phyloP scores from a whole-genome alignment of 2,113 vertebrate genomes.

The Gymnarchus niloticus region DNA sequence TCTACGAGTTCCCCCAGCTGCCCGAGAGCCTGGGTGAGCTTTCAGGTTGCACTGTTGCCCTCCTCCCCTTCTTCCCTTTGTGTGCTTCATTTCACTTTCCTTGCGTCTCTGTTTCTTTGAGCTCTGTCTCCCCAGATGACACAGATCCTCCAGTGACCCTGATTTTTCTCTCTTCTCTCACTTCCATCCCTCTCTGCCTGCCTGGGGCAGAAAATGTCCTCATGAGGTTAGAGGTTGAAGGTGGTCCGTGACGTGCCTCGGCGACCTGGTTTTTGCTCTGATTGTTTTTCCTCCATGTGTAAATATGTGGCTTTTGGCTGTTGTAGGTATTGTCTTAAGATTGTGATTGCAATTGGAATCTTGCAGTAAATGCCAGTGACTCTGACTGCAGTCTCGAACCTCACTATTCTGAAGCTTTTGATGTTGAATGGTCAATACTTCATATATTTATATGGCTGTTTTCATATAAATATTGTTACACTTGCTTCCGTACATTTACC shows the following conservation, averaged over 20 bases:
- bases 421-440: no score
- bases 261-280: background rate
- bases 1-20: constrained; percentile 96
- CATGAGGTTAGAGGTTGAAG: background rate
- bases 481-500: no score
- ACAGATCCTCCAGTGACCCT: background rate
- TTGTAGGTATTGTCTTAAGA: background rate
- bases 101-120: background rate
- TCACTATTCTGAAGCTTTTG: no score
- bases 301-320: background rate
- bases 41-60: background rate
- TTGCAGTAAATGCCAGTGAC: background rate
- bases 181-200: background rate
- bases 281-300: background rate
- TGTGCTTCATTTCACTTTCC: background rate
- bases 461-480: no score
- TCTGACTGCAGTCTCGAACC: no score
- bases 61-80: no score
- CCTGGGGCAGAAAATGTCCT: background rate
- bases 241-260: background rate
- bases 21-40: constrained; percentile 91
- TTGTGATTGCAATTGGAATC: background rate
- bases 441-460: no score
- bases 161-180: background rate
- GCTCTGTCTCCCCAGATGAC: background rate